Evolutionary conservation across 2,113 vertebrate genomes (phyloP).

Genomic region (Heptranchias perlo): DNA sequence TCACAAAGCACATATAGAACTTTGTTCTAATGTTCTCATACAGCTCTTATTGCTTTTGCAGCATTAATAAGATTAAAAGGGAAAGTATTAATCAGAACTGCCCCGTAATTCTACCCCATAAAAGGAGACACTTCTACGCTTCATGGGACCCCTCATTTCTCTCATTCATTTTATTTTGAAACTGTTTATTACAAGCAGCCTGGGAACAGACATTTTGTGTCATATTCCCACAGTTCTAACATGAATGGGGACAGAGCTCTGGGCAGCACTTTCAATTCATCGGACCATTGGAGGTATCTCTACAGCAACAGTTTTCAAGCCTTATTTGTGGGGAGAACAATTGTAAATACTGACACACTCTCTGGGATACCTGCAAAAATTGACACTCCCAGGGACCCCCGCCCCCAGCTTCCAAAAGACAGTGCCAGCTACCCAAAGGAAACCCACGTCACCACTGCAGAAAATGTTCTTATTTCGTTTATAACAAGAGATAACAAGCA

Average conservation of each 20-base stretch:
- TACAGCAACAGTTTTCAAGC: neutral
- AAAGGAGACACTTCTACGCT: neutral
- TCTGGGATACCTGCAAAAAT: neutral
- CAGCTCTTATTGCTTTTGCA: neutral
- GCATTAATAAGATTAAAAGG: neutral
- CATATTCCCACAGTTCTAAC: neutral
- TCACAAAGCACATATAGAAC: neutral
- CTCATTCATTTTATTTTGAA: neutral
- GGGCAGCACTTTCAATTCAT: neutral
- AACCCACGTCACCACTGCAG: neutral
- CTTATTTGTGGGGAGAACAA: neutral
- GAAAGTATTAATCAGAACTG: neutral
- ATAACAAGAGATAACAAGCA: neutral
- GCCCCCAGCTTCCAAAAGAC: neutral
- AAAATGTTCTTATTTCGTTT: neutral
- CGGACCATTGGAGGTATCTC: neutral
- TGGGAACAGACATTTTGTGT: neutral
- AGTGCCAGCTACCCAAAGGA: neutral
- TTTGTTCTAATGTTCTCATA: neutral
- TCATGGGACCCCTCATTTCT: neutral
- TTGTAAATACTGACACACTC: neutral
- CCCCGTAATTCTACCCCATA: neutral
- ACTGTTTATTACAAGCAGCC: neutral
- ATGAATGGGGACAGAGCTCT: neutral
- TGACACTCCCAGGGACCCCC: neutral